Evolutionary conservation across 2,113 vertebrate genomes (phyloP).

Genomic region (Syngnathoides biaculeatus): DNA sequence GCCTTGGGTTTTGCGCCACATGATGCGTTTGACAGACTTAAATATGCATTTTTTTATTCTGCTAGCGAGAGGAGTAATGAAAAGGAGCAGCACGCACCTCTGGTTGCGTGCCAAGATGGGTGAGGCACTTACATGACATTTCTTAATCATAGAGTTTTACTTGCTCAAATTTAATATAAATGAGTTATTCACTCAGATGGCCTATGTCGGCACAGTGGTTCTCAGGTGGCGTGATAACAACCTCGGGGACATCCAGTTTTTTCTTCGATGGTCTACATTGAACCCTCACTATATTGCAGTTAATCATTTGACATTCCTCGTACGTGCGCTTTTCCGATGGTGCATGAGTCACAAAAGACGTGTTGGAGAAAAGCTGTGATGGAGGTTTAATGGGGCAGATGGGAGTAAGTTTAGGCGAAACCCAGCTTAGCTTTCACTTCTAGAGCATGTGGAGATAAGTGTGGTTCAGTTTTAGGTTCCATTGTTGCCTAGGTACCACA

Average conservation of each 20-base stretch:
- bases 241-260: neutral
- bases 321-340: neutral
- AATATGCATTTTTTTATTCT: no score
- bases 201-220: no score
- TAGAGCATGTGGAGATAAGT: neutral
- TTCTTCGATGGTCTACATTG: neutral
- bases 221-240: neutral
- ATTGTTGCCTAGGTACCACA: conserved; percentile 20
- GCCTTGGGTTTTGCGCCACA: no score
- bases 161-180: no score
- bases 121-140: no score
- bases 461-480: conserved; percentile 8
- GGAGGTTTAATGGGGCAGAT: neutral
- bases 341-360: neutral
- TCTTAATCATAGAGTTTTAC: neutral
- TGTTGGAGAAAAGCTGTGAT: neutral
- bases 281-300: neutral
- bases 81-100: no score
- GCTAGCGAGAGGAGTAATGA: no score
- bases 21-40: no score
- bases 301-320: neutral
- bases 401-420: conserved; percentile 10
- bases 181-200: no score
- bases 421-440: neutral
- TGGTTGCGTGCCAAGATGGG: no score